Conservation (phyloP, 2,888 invertebrate species). For the Caenorhabditis japonica region DNA sequence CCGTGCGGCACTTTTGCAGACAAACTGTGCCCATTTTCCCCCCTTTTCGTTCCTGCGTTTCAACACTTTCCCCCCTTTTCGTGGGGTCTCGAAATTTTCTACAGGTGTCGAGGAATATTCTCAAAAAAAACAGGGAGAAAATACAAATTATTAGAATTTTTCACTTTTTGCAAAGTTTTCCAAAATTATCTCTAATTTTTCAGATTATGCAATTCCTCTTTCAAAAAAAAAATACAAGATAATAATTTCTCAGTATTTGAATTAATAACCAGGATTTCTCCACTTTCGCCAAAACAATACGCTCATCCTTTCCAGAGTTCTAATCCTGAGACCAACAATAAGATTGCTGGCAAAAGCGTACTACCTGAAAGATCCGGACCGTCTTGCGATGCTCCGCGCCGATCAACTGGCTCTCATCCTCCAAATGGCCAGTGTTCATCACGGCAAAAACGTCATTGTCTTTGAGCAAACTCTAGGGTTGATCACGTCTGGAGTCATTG, state of each 20-base stretch:
- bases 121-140: too few species aligned
- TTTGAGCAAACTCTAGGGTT: constrained; percentile 60
- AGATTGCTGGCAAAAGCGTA: constrained; percentile 88
- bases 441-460: constrained; percentile 78
- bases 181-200: neutral
- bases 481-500: constrained; percentile 81
- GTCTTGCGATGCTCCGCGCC: constrained; percentile 81
- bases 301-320: constrained; percentile 41
- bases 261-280: too few species aligned
- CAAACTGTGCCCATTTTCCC: too few species aligned
- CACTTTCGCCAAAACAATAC: constrained; percentile 6
- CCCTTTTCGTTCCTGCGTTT: too few species aligned
- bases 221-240: too few species aligned
- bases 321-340: constrained; percentile 85
- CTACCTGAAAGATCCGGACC: constrained; percentile 82
- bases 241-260: too few species aligned
- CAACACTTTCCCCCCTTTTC: too few species aligned
- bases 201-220: too few species aligned
- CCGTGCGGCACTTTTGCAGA: too few species aligned
- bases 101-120: too few species aligned
- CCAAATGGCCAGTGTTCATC: constrained; percentile 86
- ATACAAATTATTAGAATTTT: neutral
- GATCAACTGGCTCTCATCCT: constrained; percentile 92
- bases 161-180: neutral
- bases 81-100: too few species aligned